Conservation (phyloP, 92 coral and sea anemone species). For the Zoanthus gigantus region DNA sequence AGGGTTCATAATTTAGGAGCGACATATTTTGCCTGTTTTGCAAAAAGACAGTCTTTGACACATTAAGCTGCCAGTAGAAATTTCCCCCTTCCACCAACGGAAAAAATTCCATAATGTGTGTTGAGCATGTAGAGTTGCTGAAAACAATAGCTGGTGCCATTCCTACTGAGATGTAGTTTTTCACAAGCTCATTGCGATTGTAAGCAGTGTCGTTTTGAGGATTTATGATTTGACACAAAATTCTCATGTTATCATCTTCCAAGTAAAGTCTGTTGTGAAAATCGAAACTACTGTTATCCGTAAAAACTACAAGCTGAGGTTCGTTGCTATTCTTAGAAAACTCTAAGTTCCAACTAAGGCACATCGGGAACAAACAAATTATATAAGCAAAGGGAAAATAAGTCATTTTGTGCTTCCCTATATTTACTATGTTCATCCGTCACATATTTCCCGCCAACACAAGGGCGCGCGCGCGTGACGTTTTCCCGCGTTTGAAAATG, state of each 20-base stretch:
- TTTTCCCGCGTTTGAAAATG: not conserved
- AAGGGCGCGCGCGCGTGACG: not conserved
- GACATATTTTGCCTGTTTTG: conserved; percentile 16
- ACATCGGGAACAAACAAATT: not conserved
- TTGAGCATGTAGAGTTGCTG: conserved; percentile 81
- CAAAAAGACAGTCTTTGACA: conserved; percentile 62
- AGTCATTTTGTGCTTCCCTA: not conserved
- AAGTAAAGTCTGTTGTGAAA: conserved; percentile 75
- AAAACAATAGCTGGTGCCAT: conserved; percentile 83
- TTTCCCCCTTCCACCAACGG: conserved; percentile 46
- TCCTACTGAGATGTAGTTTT: conserved; percentile 74
- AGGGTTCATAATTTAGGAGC: conserved; percentile 62
- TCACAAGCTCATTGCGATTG: conserved; percentile 76
- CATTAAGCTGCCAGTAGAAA: conserved; percentile 70
- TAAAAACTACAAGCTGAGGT: conserved; percentile 58
- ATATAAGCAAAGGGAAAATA: not conserved
- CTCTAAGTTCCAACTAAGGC: conserved; percentile 15
- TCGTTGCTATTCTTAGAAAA: conserved; percentile 37
- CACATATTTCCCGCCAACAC: not conserved
- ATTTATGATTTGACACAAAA: conserved; percentile 80
- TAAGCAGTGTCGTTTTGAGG: conserved; percentile 72
- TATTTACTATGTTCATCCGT: not conserved
- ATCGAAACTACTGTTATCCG: conserved; percentile 49
- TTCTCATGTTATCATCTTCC: conserved; percentile 47
- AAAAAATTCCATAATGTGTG: conserved; percentile 64